These are phyloP conservation scores for Salarias fasciatus DNA, from an alignment of 2,797 vertebrate genomes.

Conservation along the genomic window DNA sequence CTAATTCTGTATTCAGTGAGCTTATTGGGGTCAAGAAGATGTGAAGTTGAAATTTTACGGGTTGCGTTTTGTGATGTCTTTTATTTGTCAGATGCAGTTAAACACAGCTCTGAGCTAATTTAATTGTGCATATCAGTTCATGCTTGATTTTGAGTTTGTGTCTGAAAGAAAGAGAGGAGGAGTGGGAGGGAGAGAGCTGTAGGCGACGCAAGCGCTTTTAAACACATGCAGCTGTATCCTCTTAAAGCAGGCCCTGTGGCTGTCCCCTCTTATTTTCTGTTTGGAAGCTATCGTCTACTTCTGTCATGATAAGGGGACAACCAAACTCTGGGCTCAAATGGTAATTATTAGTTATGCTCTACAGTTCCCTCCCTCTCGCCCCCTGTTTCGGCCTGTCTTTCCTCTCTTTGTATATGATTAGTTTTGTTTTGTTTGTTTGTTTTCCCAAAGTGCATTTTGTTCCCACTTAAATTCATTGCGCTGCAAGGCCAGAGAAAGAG, in stretches of 20 bases:
- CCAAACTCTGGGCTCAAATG: slow-evolving; percentile 35
- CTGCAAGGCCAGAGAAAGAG: slow-evolving; percentile 15
- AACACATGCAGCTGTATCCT: slow-evolving; percentile 67
- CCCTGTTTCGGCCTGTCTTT: slow-evolving; percentile 1
- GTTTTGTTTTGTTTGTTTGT: slow-evolving; percentile 19
- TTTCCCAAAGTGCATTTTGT: slow-evolving; percentile 21
- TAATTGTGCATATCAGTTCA: slow-evolving; percentile 66
- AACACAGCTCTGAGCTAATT: slow-evolving; percentile 58
- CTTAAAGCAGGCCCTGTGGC: slow-evolving; percentile 57
- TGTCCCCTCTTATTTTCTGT: slow-evolving; percentile 41
- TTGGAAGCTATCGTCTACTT: slow-evolving; percentile 55
- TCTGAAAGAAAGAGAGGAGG: slow-evolving; percentile 23
- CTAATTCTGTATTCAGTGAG: slow-evolving; percentile 27
- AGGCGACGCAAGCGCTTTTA: slow-evolving; percentile 49
- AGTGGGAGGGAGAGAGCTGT: slow-evolving; percentile 26
- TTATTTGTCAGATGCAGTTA: slow-evolving; percentile 56
- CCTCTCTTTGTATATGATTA: slow-evolving; percentile 15
- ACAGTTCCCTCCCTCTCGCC: slow-evolving; percentile 2
- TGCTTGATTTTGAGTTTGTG: slow-evolving; percentile 62
- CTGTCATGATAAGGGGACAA: slow-evolving; percentile 53
- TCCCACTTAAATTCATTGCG: slow-evolving; percentile 12
- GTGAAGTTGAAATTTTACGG: slow-evolving; percentile 26
- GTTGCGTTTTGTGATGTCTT: slow-evolving; percentile 35
- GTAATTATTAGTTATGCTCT: slow-evolving; percentile 46
- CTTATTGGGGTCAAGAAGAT: slow-evolving; percentile 16